Conservation (phyloP, 2,888 invertebrate species). For the Lasioglossum calceatum region DNA sequence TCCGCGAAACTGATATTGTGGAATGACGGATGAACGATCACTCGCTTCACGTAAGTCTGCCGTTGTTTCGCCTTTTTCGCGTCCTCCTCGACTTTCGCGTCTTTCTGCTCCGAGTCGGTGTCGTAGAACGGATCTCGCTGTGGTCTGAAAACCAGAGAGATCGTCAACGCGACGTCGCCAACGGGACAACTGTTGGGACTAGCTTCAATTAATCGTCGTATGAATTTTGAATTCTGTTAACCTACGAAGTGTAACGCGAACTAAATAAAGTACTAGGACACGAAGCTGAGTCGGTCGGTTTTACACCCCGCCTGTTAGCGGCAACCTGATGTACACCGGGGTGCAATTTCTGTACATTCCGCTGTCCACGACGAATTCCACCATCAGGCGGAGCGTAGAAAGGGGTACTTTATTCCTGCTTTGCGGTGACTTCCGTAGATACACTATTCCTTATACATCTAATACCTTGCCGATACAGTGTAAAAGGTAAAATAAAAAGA, state of each 20-base stretch:
- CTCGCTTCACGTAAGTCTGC: conserved; percentile 96
- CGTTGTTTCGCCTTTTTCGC: conserved; percentile 93
- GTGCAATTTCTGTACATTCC: not conserved
- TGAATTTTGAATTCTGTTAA: not conserved
- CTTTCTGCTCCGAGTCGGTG: conserved; percentile 92
- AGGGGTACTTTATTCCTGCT: not conserved
- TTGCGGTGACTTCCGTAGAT: not conserved
- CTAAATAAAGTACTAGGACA: not conserved
- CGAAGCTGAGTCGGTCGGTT: not conserved
- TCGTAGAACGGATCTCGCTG: conserved; percentile 97
- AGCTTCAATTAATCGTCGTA: not conserved
- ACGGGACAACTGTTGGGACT: not conserved
- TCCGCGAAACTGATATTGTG: conserved; percentile 98
- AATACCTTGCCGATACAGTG: not conserved
- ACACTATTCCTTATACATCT: not conserved
- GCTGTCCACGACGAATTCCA: not conserved
- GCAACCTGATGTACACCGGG: not conserved
- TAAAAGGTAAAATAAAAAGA: not conserved
- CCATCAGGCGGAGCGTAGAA: not conserved
- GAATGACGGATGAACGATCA: conserved; percentile 98
- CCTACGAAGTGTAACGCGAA: not conserved
- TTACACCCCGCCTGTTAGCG: too few species aligned
- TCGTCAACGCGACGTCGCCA: not conserved
- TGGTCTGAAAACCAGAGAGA: conserved; percentile 85
- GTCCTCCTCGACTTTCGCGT: conserved; percentile 91